A percentile compares a stretch with the other conserved stretches of the same genome.
These are phyloP conservation scores for Urocyon cinereoargenteus DNA, from an alignment of 2,797 vertebrate genomes.

Conservation along the genomic window DNA sequence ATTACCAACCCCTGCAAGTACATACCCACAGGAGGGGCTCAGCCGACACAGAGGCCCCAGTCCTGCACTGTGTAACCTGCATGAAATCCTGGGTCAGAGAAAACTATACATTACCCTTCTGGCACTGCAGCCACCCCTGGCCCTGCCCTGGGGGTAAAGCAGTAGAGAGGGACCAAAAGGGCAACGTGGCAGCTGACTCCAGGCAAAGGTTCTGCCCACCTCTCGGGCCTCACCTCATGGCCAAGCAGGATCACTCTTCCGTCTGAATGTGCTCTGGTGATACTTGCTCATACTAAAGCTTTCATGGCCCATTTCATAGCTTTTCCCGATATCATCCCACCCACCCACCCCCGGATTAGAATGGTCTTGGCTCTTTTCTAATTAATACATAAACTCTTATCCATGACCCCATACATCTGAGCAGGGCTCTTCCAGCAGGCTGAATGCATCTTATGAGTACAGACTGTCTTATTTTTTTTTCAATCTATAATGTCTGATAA, in stretches of 20 bases:
- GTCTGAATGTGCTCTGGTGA: accelerated
- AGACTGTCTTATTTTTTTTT: background rate
- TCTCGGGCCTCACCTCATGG: background rate
- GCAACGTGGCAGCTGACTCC: background rate
- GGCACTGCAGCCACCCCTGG: background rate
- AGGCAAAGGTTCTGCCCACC: background rate
- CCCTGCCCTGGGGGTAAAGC: too few species aligned
- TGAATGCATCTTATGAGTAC: background rate
- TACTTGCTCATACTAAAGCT: background rate
- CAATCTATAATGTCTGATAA: background rate
- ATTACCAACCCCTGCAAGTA: background rate
- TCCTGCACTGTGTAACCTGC: background rate
- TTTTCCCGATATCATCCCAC: background rate
- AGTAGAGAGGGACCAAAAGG: background rate
- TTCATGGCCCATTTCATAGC: background rate
- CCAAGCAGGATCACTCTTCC: background rate
- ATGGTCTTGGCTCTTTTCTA: background rate
- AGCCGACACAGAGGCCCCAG: background rate
- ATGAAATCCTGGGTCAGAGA: background rate
- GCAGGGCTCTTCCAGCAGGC: background rate
- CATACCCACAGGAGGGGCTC: background rate
- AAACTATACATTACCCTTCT: background rate
- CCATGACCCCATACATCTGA: background rate
- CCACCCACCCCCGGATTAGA: background rate
- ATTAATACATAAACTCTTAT: background rate